Base-by-base conservation (phyloP, 2,888 invertebrate species). In the Lucinisca nassula region DNA sequence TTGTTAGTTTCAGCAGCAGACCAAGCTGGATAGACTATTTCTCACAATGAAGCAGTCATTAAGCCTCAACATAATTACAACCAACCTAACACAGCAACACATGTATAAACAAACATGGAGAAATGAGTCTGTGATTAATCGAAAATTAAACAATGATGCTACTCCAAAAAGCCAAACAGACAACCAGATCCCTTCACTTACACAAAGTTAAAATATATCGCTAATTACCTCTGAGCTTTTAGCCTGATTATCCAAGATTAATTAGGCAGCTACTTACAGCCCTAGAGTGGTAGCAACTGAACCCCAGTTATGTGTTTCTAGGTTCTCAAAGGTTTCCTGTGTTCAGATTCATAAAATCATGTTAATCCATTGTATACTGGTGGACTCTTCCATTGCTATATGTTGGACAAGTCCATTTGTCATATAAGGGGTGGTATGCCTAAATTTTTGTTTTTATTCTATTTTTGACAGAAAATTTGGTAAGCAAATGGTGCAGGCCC, bases 181-280 rank as follows among this genome's bases (percentile, higher is more conserved):
- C 82, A 38, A 85, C 89, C 89, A 87, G 89, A 87, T 83, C 77
- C 78, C 70, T 76, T 78, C 78, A 87, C 79, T 85, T 78, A 81
- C 77, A 79, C 87, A 83, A n/a, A n/a, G n/a, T 84, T 77, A 85
- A 85, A 90, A 90, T 81, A n/a, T n/a, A 80, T 49, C 51, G 81
- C 85, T 87, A 90, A 90, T 90, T 90, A 80, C 85, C 77, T 72
- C 73, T n/a, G n/a, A n/a, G n/a, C n/a, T n/a, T n/a, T n/a, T 80
- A 87, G 82, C 80, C 51, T 58, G 67, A 79, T 85, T 82, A 85
- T 87, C 84, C 81, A 85, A 84, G 87, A 90, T 88, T 88, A 90
- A 90, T 90, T 88, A 88, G 82, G 73, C 74, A 79, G 38, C 37
- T 76, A 75, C 76, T 55, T 70, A 81, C 72, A 37, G 30, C 77